Evolutionary conservation across 2,888 invertebrate genomes (phyloP).

Genomic region (Mayetiola destructor): DNA sequence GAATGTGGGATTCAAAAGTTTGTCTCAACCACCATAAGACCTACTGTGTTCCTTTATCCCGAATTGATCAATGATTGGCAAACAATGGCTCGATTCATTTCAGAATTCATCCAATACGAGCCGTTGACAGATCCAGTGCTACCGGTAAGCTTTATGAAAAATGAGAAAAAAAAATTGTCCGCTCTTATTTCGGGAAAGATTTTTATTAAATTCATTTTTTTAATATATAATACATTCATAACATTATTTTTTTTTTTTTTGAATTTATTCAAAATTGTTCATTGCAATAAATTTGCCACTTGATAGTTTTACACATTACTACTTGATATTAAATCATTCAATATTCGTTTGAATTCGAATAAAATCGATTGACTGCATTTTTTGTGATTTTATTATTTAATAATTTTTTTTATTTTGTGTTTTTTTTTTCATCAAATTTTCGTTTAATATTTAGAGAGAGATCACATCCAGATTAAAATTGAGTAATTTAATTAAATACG

Average conservation of each 20-base stretch:
- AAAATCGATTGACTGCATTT: too few species aligned
- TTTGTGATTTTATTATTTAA: not conserved
- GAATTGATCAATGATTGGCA: conserved; percentile 50
- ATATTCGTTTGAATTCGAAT: too few species aligned
- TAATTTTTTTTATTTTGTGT: too few species aligned
- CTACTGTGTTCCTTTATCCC: conserved; percentile 56
- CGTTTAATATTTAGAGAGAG: conserved; percentile 2
- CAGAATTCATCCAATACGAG: conserved; percentile 64
- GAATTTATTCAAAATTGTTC: not conserved
- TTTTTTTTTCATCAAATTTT: conserved; percentile 1
- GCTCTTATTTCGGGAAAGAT: conserved; percentile 9
- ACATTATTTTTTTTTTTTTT: conserved; percentile 1
- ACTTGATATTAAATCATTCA: too few species aligned
- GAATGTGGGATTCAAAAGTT: conserved; percentile 76
- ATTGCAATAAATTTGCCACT: too few species aligned
- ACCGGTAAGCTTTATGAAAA: conserved; percentile 44
- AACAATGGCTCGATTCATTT: conserved; percentile 56
- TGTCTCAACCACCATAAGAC: conserved; percentile 69
- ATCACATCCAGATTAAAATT: conserved; percentile 11
- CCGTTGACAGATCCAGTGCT: conserved; percentile 48
- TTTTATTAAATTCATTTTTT: conserved; percentile 1
- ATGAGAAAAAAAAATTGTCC: not conserved
- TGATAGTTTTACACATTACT: too few species aligned
- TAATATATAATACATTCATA: not conserved
- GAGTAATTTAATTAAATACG: conserved; percentile 11